These are phyloP conservation scores for Sylvilagus bachmani DNA, from an alignment of 2,113 vertebrate species.

Conservation along the genomic window DNA sequence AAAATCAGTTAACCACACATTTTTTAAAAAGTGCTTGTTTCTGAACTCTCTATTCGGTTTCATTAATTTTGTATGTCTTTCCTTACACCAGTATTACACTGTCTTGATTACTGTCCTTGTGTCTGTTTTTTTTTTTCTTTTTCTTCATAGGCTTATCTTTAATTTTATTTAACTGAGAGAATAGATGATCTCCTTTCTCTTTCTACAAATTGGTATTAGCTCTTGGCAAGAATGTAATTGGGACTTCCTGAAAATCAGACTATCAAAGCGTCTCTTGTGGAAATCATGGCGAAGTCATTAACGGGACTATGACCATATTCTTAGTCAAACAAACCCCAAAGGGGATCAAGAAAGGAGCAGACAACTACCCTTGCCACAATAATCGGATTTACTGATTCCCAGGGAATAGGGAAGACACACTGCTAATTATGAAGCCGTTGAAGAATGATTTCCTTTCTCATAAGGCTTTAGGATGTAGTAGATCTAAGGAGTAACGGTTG, in stretches of 20 bases:
- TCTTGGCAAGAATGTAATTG: constrained; percentile 76
- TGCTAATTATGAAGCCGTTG: constrained; percentile 78
- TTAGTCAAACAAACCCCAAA: constrained; percentile 78
- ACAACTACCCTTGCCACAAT: constrained; percentile 77
- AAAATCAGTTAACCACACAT: constrained; percentile 65
- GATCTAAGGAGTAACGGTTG: constrained; percentile 54
- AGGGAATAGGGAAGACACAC: constrained; percentile 69
- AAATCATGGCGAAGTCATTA: constrained; percentile 78
- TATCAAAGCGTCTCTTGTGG: constrained; percentile 70
- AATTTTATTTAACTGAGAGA: constrained; percentile 70
- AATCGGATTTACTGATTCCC: constrained; percentile 80
- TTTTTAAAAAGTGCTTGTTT: constrained; percentile 31
- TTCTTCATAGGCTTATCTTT: constrained; percentile 65
- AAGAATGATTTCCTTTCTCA: constrained; percentile 74
- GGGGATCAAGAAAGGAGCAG: constrained; percentile 78
- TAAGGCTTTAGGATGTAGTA: constrained; percentile 64
- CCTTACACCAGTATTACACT: constrained; percentile 19
- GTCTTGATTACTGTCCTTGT: constrained; percentile 57
- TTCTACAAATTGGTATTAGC: constrained; percentile 72
- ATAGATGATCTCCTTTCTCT: constrained; percentile 61
- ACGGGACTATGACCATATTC: constrained; percentile 77
- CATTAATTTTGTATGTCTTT: constrained; percentile 16
- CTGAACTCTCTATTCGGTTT: constrained; percentile 47
- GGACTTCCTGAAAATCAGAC: constrained; percentile 73
- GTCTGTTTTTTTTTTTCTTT: background rate